Evolutionary conservation across 2,113 vertebrate species (phyloP), one percentile per base, ranked within the genome.

Genomic region (Sinocyclocheilus anshuiensis): DNA sequence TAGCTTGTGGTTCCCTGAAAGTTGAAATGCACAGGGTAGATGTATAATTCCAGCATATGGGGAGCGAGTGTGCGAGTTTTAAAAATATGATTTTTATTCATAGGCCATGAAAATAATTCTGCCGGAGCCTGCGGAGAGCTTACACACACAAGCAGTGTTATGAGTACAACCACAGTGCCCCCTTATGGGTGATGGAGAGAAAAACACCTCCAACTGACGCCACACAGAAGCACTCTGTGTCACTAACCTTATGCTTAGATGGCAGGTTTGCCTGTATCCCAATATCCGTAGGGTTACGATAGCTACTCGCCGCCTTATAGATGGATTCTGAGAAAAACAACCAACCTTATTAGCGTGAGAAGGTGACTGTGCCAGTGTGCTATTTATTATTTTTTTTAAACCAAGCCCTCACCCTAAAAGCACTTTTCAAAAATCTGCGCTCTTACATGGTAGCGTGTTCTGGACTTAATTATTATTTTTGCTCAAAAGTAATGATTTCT

Each of bases 91-190:
- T 78, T 93, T 91, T 91, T 91, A 93, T 92, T 93, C 91, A 93
- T 93, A 92, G 91, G 90, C 93, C 92, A 92, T 92, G 92, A 92
- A 94, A 94, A 94, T 91, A 88, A 94, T 92, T 92, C 93, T 92
- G 88, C 83, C 79, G 92, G 92, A 91, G 39, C 74, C 50, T 42
- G 81, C 91, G 90, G 84, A 87, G 86, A 86, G 77, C 72, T 83
- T 24, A 24, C 24, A 33, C 16, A 53, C 33, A 15, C 2, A 48
- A 4, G 10, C 18, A 36, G 12, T 7, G 1, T 11, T 20, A 55
- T 45, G 20, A 61, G 39, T 67, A 29, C 26, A 77, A 61, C 89
- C 92, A 94, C 92, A 95, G 87, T 94, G 94, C 87, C 94, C 92
- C 93, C 94, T 93, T 48, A 69, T 78, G 88, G 87, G 87, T 92